phyloP scores from a whole-genome alignment of 2,113 vertebrate genomes.

The Ictalurus furcatus region DNA sequence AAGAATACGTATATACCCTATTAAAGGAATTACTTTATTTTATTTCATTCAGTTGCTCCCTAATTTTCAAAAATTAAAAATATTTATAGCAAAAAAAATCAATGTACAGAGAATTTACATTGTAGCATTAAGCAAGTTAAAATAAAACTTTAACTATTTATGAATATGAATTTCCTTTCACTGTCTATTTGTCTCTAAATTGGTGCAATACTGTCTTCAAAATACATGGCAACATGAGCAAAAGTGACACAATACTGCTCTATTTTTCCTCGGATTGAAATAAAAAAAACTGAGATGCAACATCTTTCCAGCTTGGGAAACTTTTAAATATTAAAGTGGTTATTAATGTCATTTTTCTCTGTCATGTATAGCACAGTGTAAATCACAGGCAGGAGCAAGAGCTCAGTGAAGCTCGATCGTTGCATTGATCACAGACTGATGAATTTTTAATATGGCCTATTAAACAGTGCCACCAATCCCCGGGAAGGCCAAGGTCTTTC shows the following conservation, averaged over 20 bases:
- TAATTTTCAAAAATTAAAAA: not conserved
- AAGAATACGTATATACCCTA: not conserved
- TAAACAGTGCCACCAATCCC: slow-evolving; percentile 51
- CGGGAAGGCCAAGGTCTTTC: slow-evolving; percentile 53
- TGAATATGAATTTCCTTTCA: not conserved
- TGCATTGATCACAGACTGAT: slow-evolving; percentile 54
- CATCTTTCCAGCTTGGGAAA: slow-evolving; percentile 31
- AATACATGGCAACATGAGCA: not conserved
- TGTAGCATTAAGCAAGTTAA: not conserved
- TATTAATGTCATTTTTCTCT: slow-evolving; percentile 57
- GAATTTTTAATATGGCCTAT: slow-evolving; percentile 57
- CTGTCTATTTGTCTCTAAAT: not conserved
- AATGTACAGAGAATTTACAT: too few species aligned
- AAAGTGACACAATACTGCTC: not conserved
- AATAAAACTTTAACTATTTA: not conserved
- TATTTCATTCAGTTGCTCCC: not conserved
- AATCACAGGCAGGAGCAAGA: slow-evolving; percentile 48
- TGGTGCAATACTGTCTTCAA: not conserved
- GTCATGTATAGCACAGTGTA: slow-evolving; percentile 25
- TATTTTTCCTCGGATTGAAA: slow-evolving; percentile 17
- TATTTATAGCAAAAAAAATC: not conserved
- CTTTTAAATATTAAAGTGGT: slow-evolving; percentile 58
- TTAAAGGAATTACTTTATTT: not conserved
- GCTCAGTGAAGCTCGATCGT: slow-evolving; percentile 47
- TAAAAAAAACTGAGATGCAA: slow-evolving; percentile 31